These are phyloP conservation scores for Chamaea fasciata DNA, from an alignment of 2,113 vertebrate genomes.

Conservation along the genomic window DNA sequence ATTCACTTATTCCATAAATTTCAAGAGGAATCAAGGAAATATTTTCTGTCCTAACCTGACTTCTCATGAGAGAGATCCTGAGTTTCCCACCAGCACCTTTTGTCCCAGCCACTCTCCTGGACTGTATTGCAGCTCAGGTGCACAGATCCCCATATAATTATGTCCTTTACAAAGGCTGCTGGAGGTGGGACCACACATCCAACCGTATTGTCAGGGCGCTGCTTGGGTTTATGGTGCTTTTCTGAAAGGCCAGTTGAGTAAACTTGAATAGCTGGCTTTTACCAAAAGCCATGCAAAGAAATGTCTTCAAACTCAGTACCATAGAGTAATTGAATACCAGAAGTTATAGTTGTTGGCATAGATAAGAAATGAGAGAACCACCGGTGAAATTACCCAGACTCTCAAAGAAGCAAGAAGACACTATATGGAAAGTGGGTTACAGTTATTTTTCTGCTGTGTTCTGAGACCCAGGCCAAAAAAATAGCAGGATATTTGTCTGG, in stretches of 20 bases:
- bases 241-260: background rate
- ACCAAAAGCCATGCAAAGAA: background rate
- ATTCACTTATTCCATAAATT: background rate
- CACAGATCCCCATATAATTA: background rate
- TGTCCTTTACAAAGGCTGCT: background rate
- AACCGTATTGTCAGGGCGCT: background rate
- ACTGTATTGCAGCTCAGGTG: background rate
- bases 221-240: background rate
- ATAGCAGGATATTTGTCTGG: background rate
- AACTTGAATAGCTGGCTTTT: background rate
- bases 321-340: background rate
- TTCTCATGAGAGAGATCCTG: background rate
- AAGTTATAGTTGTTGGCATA: background rate
- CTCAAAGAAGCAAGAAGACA: background rate
- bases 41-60: background rate
- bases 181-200: accelerated
- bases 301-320: background rate
- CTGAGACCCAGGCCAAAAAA: background rate
- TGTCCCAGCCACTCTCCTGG: background rate
- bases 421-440: background rate
- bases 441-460: background rate
- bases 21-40: background rate
- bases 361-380: background rate
- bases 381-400: background rate
- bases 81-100: background rate